Conservation (phyloP, 2,797 vertebrate genomes). For the Darevskia nairensis region DNA sequence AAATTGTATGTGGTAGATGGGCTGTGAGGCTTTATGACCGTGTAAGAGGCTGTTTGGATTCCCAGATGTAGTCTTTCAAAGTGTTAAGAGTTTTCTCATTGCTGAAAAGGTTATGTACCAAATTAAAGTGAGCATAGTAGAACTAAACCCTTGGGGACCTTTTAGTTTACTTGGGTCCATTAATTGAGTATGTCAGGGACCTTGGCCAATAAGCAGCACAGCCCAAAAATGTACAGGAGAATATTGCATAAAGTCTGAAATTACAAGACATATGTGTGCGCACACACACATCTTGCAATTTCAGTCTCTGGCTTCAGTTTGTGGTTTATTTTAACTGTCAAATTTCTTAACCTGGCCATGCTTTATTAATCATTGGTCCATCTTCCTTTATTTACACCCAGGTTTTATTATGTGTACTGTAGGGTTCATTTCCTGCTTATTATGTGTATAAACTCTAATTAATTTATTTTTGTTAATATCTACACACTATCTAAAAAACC, state of each 20-base stretch:
- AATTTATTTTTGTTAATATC: neutral
- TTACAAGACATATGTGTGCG: neutral
- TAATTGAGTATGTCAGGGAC: neutral
- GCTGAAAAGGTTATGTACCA: neutral
- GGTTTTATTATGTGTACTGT: neutral
- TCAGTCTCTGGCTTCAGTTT: neutral
- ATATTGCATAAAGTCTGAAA: neutral
- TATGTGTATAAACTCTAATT: neutral
- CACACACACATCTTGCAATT: neutral
- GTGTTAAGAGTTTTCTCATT: constrained; percentile 2
- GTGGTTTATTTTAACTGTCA: neutral
- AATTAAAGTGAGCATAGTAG: neutral
- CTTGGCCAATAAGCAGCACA: neutral
- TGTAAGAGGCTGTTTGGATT: neutral
- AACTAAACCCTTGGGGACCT: neutral
- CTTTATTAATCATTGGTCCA: neutral
- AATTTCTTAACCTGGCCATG: neutral
- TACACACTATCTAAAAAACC: no score
- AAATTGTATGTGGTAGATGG: neutral
- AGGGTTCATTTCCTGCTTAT: neutral
- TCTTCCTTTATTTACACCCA: neutral
- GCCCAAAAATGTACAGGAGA: no score
- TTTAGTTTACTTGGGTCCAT: neutral
- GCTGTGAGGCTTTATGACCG: neutral
- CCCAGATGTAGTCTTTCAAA: neutral